These are phyloP conservation scores for Epinotia demarniana DNA, from an alignment of 2,888 invertebrate species.

Conservation along the genomic window DNA sequence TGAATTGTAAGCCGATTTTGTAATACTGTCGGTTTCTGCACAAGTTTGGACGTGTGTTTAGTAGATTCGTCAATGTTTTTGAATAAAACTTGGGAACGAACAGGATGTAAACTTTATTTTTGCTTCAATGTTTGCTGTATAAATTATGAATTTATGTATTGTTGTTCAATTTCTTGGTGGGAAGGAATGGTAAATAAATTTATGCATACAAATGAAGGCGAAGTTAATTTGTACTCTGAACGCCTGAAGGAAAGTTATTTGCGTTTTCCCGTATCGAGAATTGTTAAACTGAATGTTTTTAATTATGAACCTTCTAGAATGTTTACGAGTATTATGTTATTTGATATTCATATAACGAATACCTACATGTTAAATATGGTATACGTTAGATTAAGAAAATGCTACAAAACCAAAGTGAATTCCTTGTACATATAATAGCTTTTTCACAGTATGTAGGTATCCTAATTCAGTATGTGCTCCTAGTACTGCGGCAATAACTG, in stretches of 20 bases:
- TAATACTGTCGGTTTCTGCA: neutral
- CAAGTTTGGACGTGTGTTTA: slow-evolving; percentile 9
- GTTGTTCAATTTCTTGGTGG: neutral
- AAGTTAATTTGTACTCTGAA: neutral
- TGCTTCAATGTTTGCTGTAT: slow-evolving; percentile 7
- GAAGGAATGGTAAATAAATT: neutral
- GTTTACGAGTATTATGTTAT: no score
- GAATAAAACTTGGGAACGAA: neutral
- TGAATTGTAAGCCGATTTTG: neutral
- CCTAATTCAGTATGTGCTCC: no score
- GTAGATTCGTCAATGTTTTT: slow-evolving; percentile 29
- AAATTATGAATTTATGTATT: slow-evolving; percentile 2
- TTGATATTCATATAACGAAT: no score
- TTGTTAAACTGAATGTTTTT: slow-evolving; percentile 4
- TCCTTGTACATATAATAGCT: no score
- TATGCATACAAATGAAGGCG: neutral
- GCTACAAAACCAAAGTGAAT: no score
- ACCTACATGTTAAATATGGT: no score
- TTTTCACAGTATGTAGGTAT: no score
- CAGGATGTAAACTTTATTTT: neutral
- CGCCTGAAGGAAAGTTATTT: neutral
- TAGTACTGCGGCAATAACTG: no score
- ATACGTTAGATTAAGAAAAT: no score
- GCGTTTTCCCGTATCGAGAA: neutral
- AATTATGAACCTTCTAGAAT: neutral